Percentiles rank a stretch among this genome's conserved stretches.
These are phyloP conservation scores for Acronicta leporina DNA, from an alignment of 2,888 invertebrate genomes.

Conservation along the genomic window DNA sequence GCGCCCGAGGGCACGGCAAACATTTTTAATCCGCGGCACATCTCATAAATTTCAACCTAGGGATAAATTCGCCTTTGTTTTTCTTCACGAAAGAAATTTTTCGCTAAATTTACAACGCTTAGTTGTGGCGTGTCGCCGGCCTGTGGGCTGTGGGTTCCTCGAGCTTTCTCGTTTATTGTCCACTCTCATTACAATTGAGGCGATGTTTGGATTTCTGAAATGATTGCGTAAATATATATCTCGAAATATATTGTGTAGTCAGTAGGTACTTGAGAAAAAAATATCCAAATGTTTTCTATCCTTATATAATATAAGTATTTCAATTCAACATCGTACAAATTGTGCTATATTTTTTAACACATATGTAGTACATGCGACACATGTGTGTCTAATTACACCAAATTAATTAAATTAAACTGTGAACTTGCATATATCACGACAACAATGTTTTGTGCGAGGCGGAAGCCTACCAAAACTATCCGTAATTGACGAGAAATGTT, in stretches of 20 bases:
- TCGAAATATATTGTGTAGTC: constrained; percentile 1
- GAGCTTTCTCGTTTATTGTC: constrained; percentile 66
- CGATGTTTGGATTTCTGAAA: constrained; percentile 48
- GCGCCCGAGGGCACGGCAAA: constrained; percentile 83
- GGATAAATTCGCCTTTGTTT: constrained; percentile 84
- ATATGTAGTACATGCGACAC: too few species aligned
- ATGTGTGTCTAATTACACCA: constrained; percentile 30
- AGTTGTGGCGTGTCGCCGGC: constrained; percentile 68
- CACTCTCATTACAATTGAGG: constrained; percentile 67
- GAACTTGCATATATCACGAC: constrained; percentile 49
- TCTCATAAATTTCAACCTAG: constrained; percentile 85
- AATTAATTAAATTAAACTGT: constrained; percentile 51
- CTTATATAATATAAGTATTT: neutral
- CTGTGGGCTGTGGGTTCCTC: constrained; percentile 55
- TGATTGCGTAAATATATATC: constrained; percentile 25
- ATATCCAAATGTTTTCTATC: too few species aligned
- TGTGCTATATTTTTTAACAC: constrained; percentile 1
- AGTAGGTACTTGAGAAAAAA: neutral
- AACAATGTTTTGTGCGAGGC: constrained; percentile 45
- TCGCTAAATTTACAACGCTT: constrained; percentile 79
- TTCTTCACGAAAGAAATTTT: constrained; percentile 82
- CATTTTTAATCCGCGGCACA: constrained; percentile 87
- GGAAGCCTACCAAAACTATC: constrained; percentile 62
- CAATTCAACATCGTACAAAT: neutral
- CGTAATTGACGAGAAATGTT: constrained; percentile 70